Conservation (phyloP, 1,140 invertebrate species). For the Drosophila auraria region DNA sequence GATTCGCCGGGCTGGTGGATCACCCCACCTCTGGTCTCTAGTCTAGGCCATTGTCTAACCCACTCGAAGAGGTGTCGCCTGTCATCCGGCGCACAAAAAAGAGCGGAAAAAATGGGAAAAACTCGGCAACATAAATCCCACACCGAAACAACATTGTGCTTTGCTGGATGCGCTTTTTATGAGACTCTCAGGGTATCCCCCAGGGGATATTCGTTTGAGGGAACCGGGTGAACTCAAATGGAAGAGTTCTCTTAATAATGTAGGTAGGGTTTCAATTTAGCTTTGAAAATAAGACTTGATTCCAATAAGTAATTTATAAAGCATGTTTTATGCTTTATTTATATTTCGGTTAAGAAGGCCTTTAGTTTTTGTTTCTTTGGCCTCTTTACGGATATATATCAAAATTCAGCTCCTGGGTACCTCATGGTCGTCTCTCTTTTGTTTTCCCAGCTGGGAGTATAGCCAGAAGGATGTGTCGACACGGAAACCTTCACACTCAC, state of each 20-base stretch:
- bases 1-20: constrained; percentile 17
- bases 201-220: neutral
- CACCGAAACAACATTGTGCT: constrained; percentile 19
- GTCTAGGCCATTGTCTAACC: constrained; percentile 40
- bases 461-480: constrained; percentile 15
- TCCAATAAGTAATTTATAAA: too few relatives aligned
- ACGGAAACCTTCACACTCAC: constrained; percentile 47
- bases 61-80: constrained; percentile 44
- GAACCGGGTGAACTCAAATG: too few relatives aligned
- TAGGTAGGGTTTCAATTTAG: too few relatives aligned
- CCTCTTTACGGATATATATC: neutral
- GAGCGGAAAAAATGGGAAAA: constrained; percentile 16
- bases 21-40: neutral
- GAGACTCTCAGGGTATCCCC: neutral
- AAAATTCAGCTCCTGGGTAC: neutral
- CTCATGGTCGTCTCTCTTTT: constrained; percentile 1
- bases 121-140: constrained; percentile 18
- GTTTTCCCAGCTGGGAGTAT: constrained; percentile 8
- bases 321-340: too few relatives aligned
- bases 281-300: too few relatives aligned
- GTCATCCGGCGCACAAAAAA: constrained; percentile 23
- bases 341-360: too few relatives aligned
- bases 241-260: too few relatives aligned
- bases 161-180: constrained; percentile 29
- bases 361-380: too few relatives aligned